These are phyloP conservation scores for Ptilonorhynchus violaceus DNA, from an alignment of 2,113 vertebrate genomes.

Conservation along the genomic window DNA sequence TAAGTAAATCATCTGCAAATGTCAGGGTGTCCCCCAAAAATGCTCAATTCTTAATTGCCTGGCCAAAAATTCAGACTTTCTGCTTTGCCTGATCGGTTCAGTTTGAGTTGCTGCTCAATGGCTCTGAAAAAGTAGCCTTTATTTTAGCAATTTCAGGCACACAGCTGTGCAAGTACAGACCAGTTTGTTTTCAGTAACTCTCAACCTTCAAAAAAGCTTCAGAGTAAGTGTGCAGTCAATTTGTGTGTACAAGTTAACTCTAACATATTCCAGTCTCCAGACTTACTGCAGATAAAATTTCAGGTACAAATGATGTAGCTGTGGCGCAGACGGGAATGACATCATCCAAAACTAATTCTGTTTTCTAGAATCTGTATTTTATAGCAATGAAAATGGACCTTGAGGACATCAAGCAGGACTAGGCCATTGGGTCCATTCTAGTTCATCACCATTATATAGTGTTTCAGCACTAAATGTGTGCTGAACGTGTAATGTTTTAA, in stretches of 20 bases:
- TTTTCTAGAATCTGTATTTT: neutral
- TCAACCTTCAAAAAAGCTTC: neutral
- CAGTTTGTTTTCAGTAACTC: neutral
- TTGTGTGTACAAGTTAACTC: neutral
- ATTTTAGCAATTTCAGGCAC: neutral
- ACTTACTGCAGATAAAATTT: neutral
- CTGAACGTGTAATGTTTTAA: neutral
- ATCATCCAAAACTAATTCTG: neutral
- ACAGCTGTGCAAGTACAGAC: neutral
- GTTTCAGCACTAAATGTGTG: neutral
- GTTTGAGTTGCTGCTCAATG: neutral
- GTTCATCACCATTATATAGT: neutral
- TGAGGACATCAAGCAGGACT: neutral
- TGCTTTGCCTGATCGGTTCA: neutral
- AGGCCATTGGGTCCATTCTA: neutral
- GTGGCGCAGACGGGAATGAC: neutral
- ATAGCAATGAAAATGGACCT: neutral
- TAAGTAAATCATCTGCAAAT: neutral
- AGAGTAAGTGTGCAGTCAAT: neutral
- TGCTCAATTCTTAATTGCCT: neutral
- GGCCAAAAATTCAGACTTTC: neutral
- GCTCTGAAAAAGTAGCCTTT: neutral
- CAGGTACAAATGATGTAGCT: neutral
- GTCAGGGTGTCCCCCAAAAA: neutral
- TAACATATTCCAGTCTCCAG: neutral